Conservation (phyloP, 1,140 invertebrate species). For the Brachionus plicatilis region DNA sequence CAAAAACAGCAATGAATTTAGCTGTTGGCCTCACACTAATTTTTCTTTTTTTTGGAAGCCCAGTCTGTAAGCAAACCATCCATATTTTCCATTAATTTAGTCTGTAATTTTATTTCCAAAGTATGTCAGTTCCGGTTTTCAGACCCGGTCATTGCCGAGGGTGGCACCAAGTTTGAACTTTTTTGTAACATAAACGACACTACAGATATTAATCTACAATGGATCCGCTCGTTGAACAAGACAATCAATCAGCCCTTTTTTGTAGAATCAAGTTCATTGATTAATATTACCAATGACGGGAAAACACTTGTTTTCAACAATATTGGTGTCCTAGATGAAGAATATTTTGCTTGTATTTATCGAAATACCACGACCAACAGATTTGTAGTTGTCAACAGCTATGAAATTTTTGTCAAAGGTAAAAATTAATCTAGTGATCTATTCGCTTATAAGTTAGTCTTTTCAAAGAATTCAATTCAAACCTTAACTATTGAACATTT, state of each 20-base stretch:
- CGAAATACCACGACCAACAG: neutral
- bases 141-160: neutral
- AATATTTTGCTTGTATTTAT: slow-evolving; percentile 4
- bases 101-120: neutral
- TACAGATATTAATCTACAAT: neutral
- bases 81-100: neutral
- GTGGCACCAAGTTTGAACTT: neutral
- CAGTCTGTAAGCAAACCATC: neutral
- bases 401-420: slow-evolving; percentile 2
- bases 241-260: neutral
- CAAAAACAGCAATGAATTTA: neutral
- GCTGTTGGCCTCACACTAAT: neutral
- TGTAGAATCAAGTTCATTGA: neutral
- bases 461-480: too few species aligned
- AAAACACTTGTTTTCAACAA: neutral
- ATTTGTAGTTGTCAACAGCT: neutral
- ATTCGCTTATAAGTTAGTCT: too few species aligned
- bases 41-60: neutral
- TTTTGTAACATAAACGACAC: neutral
- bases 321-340: neutral
- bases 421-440: neutral
- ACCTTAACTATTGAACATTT: too few species aligned
- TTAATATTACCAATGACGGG: neutral
- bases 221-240: neutral
- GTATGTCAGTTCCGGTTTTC: neutral